Percentiles rank a stretch among this genome's conserved stretches.
Evolutionary conservation across 1,140 invertebrate species (phyloP).

Genomic region (Kradibia gibbosae): DNA sequence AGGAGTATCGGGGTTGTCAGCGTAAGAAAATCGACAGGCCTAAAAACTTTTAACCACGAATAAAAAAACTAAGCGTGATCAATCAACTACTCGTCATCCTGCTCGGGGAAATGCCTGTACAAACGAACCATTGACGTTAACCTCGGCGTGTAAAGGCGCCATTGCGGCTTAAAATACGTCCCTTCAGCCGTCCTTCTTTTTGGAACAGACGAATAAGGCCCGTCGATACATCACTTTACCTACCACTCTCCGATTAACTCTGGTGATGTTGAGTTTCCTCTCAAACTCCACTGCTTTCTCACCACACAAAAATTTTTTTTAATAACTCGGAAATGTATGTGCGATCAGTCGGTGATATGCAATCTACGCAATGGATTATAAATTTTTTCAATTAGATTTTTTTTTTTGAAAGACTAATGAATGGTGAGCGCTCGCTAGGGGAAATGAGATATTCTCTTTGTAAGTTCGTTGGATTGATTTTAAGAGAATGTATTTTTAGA

Average conservation of each 20-base stretch:
- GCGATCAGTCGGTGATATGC: too few species aligned
- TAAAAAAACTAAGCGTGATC: slow-evolving; percentile 35
- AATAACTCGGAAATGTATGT: too few species aligned
- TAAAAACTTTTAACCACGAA: neutral
- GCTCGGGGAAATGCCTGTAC: too few species aligned
- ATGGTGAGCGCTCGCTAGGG: neutral
- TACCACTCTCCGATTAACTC: too few species aligned
- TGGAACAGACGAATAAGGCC: neutral
- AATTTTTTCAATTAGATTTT: too few species aligned
- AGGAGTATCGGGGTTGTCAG: neutral
- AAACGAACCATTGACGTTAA: too few species aligned
- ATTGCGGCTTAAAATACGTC: neutral
- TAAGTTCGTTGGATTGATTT: neutral
- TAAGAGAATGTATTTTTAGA: neutral
- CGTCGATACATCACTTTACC: slow-evolving; percentile 25
- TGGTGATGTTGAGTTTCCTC: too few species aligned
- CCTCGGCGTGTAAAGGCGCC: too few species aligned
- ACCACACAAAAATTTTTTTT: too few species aligned
- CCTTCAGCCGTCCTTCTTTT: neutral
- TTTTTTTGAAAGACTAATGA: too few species aligned
- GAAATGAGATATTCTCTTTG: neutral
- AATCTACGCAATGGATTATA: too few species aligned
- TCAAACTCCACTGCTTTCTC: too few species aligned
- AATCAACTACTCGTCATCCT: slow-evolving; percentile 10
- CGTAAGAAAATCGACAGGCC: neutral